Percentiles rank a stretch among this genome's conserved stretches.
These are phyloP conservation scores for Lucifuga dentata DNA, from an alignment of 2,113 vertebrate species.

Conservation along the genomic window DNA sequence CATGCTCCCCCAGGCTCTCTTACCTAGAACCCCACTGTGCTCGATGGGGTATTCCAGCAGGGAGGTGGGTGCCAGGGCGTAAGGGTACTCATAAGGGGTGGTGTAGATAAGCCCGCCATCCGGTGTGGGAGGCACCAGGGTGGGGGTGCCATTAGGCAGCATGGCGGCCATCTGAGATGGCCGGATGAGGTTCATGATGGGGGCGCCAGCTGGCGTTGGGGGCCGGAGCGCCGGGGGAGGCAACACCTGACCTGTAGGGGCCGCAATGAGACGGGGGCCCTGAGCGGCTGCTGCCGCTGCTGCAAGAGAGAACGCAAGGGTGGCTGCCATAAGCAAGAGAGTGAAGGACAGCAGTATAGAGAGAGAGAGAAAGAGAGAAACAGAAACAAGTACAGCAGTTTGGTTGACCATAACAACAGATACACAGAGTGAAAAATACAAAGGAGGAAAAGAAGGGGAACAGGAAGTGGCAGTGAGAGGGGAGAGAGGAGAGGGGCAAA, in stretches of 20 bases:
- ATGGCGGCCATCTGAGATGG: conserved; percentile 85
- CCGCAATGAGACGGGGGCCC: conserved; percentile 83
- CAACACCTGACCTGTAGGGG: conserved; percentile 81
- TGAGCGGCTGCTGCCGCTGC: conserved; percentile 86
- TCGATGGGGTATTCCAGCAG: conserved; percentile 89
- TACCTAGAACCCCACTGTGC: conserved; percentile 88
- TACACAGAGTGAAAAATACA: conserved; percentile 63
- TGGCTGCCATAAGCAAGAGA: conserved; percentile 85
- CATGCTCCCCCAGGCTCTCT: conserved; percentile 84
- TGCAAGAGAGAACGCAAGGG: conserved; percentile 90
- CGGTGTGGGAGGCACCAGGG: conserved; percentile 83
- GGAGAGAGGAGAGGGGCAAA: conserved; percentile 63
- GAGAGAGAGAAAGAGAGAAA: conserved; percentile 47
- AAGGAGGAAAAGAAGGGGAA: conserved; percentile 49
- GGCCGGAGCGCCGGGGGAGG: conserved; percentile 79
- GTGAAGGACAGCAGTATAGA: conserved; percentile 70
- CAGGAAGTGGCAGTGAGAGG: conserved; percentile 41
- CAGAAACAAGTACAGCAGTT: conserved; percentile 54
- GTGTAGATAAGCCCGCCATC: conserved; percentile 87
- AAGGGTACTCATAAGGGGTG: conserved; percentile 87
- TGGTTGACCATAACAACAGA: conserved; percentile 71
- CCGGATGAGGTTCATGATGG: conserved; percentile 88
- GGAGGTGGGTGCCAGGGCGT: conserved; percentile 87
- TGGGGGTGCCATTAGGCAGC: conserved; percentile 85
- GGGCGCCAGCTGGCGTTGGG: conserved; percentile 80